Conservation (phyloP, 2,113 vertebrate genomes). For the Microcebus ravelobensis region DNA sequence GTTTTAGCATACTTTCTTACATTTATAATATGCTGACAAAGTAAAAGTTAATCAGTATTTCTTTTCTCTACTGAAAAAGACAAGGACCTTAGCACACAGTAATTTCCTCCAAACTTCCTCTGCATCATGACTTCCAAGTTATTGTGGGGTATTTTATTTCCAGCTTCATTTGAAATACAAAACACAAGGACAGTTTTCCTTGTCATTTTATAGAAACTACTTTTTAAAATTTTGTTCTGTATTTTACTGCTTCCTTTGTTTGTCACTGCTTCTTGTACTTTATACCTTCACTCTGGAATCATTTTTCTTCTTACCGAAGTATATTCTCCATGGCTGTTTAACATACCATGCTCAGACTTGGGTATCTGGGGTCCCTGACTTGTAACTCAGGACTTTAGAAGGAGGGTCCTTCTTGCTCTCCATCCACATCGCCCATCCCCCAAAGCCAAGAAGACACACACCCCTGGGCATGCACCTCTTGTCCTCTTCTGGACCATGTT, state of each 20-base stretch:
- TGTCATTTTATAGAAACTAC: not conserved
- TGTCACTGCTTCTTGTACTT: not conserved
- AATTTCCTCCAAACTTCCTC: not conserved
- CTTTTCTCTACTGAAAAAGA: constrained; percentile 15
- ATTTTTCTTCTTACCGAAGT: not conserved
- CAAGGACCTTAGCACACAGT: not conserved
- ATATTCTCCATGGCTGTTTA: not conserved
- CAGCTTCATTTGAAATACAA: constrained; percentile 14
- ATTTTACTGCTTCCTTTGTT: not conserved
- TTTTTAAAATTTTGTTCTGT: not conserved
- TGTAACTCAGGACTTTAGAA: not conserved
- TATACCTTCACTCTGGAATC: not conserved
- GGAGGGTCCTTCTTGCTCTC: not conserved
- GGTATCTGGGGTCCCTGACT: too few relatives aligned
- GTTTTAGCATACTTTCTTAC: not conserved
- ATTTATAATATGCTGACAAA: constrained; percentile 1
- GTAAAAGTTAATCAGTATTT: not conserved
- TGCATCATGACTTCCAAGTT: not conserved
- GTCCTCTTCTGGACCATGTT: not conserved
- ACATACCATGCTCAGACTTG: not conserved
- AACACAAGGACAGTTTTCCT: not conserved
- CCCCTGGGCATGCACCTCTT: not conserved
- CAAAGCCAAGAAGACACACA: not conserved
- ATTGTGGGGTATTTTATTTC: not conserved
- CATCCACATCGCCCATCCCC: not conserved